Evolutionary conservation across 2,888 invertebrate genomes (phyloP).

Genomic region (Fragum whitleyi): DNA sequence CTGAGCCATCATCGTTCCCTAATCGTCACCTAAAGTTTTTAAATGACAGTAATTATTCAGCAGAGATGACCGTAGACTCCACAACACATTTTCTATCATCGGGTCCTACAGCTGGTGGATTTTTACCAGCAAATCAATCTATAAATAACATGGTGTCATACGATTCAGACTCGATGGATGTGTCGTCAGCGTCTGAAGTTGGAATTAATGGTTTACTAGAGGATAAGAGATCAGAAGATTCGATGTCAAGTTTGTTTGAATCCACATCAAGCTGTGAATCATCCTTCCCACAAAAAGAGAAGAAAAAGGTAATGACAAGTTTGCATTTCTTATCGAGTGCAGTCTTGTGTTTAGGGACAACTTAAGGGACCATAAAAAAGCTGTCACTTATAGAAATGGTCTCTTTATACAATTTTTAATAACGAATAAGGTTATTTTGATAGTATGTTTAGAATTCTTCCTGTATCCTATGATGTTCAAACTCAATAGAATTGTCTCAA

Average conservation of each 20-base stretch:
- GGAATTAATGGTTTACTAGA: conserved; percentile 44
- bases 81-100: conserved; percentile 50
- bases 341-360: too few species aligned
- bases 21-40: conserved; percentile 57
- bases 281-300: conserved; percentile 50
- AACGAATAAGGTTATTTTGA: too few species aligned
- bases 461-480: too few species aligned
- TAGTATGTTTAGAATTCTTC: too few species aligned
- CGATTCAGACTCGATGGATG: conserved; percentile 67
- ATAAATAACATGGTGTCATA: conserved; percentile 35
- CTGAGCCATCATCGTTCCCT: conserved; percentile 33
- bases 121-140: conserved; percentile 30
- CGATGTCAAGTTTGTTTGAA: conserved; percentile 6
- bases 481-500: too few species aligned
- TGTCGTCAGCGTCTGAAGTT: conserved; percentile 59
- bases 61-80: conserved; percentile 63
- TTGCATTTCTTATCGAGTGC: too few species aligned
- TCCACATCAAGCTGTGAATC: conserved; percentile 25
- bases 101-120: neutral
- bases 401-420: too few species aligned
- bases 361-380: too few species aligned
- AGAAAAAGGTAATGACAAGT: conserved; percentile 65
- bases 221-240: conserved; percentile 56
- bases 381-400: too few species aligned
- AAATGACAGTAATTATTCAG: conserved; percentile 45